Conservation (phyloP, 1,140 invertebrate genomes). For the Amphibalanus amphitrite region DNA sequence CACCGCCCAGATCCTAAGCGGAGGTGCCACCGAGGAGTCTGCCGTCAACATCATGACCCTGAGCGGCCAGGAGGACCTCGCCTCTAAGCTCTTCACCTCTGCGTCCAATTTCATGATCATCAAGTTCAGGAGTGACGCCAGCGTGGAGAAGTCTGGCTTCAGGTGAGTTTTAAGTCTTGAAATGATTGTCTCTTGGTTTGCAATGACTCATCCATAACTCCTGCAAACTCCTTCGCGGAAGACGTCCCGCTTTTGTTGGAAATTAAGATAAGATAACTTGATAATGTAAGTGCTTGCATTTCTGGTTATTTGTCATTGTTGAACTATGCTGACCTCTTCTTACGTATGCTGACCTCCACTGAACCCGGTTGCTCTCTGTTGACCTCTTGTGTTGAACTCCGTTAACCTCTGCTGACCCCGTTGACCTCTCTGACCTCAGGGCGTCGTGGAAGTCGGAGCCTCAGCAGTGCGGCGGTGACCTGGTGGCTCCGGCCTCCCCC, state of each 20-base stretch:
- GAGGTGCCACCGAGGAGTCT: slow-evolving; percentile 84
- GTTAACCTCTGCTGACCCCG: too few species aligned
- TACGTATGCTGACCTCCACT: too few species aligned
- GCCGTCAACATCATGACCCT: slow-evolving; percentile 76
- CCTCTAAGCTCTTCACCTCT: slow-evolving; percentile 68
- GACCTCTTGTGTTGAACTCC: too few species aligned
- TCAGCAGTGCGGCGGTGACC: slow-evolving; percentile 64
- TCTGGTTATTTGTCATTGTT: too few species aligned
- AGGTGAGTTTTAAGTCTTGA: slow-evolving; percentile 32
- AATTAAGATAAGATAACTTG: too few species aligned
- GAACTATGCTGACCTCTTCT: too few species aligned
- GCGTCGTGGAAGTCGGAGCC: slow-evolving; percentile 87
- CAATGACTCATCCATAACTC: too few species aligned
- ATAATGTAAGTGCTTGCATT: too few species aligned
- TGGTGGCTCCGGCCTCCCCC: slow-evolving; percentile 61
- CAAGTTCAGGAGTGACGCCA: slow-evolving; percentile 84
- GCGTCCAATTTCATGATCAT: slow-evolving; percentile 97
- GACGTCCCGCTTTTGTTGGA: too few species aligned
- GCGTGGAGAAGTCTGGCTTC: slow-evolving; percentile 86
- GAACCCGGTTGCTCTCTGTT: too few species aligned
- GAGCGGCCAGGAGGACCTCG: slow-evolving; percentile 60
- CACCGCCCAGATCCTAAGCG: slow-evolving; percentile 84
- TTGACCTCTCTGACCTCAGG: slow-evolving; percentile 24
- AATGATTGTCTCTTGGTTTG: too few species aligned
- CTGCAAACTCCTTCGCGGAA: too few species aligned